Base-by-base conservation (phyloP, 2,113 vertebrate genomes). In the Xiphias gladius region DNA sequence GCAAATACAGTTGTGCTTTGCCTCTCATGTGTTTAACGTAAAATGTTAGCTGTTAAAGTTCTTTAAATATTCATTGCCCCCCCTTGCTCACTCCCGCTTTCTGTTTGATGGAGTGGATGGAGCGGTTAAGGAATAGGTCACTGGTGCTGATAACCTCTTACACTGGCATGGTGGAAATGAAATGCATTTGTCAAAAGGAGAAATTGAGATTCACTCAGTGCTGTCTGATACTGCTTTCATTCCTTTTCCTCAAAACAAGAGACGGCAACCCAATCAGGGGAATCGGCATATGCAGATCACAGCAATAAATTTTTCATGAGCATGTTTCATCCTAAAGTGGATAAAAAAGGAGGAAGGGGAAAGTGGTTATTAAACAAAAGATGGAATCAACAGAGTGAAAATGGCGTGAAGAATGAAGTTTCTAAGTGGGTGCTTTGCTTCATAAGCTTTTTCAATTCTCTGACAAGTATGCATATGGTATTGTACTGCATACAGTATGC, bases 301-400 rank as follows among this genome's bases (percentile, higher is more conserved):
- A 3, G 75, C 57, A 63, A 92, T 95, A 87, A 30, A 95, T 95
- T 88, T 94, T 95, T 94, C 89, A 95, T 94, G 90, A 95, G 86
- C 83, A 77, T 65, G 72, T 88, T 90, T 91, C 82, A 73, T 90
- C 80, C 58, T 87, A 89, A 89, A 92, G 83, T 73, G 66, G 88
- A 88, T 68, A 62, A 92, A 92, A n/a, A 83, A 80, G 5, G 70
- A 68, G 59, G 79, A 82, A 68, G 50, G 48, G 79, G 57, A 90
- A 89, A 89, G 77, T 73, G 79, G 83, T 89, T 87, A 94, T 93
- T 86, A 90, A 93, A 93, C 91, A 92, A 93, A 91, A 91, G 87
- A 94, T 81, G 85, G 87, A 92, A 94, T 92, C 79, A 86, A 89
- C 91, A 81, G 84, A 87, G 91, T 87, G 82, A 87, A 82, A 89